Base-by-base conservation (phyloP, 2,888 invertebrate species). In the Orchestes rusci region DNA sequence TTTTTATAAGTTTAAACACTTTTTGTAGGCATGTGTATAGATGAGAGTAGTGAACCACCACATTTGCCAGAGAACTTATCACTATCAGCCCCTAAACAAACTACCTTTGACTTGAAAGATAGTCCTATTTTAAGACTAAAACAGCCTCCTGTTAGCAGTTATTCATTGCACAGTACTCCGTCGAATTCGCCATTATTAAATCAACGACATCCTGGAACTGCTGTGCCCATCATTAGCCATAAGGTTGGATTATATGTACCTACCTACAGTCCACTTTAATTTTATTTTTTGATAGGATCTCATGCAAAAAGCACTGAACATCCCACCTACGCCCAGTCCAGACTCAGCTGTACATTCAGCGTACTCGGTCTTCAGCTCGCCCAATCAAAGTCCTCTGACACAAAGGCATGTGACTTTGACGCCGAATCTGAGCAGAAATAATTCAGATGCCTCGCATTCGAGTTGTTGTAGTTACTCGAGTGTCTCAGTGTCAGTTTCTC, bases 311-410 rank as follows among this genome's bases (percentile, higher is more conserved):
- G 69, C 71, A 37, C 56, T 68, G 23, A 71, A 75, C 50, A 76
- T 84, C 34, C 82, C 84, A 54, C 82, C 85, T 51, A 85, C 84
- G 56, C 88, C 89, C 46, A 89, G 88, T 60, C 89, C 89, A 1
- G 90, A 90, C 67, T 88, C 88, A 15, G 90, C 90, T 53, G 85
- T 90, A 54, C 90, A 90, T 71, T 89, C 89, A 59, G 87, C 86
- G 62, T 91, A 90, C 61, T 81, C 81, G 57, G 82, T 82, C 10
- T 82, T 82, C 70, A 81, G 83, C 68, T 89, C 89, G 55, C 90
- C 91, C 3, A 88, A 86, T 39, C 89, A 90, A 56, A 86, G 86
- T 58, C 91, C 90, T 1, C 77, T 89, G 39, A 88, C 89, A 28
- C 84, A 87, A 18, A 76, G 91, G 1, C 91, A 90, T 67, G 76